These are phyloP conservation scores for Tenthredo scrophulariae DNA, from an alignment of 2,888 invertebrate species.

Conservation along the genomic window DNA sequence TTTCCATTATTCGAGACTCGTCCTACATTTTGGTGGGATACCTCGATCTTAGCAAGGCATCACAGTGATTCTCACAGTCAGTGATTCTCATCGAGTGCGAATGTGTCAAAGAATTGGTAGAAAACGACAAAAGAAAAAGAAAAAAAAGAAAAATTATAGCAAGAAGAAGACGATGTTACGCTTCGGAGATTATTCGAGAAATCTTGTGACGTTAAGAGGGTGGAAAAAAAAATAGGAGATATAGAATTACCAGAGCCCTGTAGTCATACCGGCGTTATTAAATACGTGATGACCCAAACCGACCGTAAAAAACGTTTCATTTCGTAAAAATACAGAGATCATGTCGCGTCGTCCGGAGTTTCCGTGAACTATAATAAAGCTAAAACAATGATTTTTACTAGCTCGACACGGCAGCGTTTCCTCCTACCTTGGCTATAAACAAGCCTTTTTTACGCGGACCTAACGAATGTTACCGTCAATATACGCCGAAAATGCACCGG, in stretches of 20 bases:
- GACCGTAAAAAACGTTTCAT: background rate
- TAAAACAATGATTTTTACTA: slow-evolving; percentile 38
- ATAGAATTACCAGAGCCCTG: background rate
- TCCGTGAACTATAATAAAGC: background rate
- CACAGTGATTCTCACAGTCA: slow-evolving; percentile 21
- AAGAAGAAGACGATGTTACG: background rate
- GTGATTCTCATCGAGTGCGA: background rate
- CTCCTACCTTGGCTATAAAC: background rate
- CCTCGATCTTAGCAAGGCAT: slow-evolving; percentile 12
- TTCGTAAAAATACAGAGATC: background rate
- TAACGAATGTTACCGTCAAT: background rate
- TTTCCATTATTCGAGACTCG: slow-evolving; percentile 44
- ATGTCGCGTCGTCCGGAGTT: background rate
- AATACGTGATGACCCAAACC: slow-evolving; percentile 59
- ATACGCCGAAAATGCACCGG: background rate
- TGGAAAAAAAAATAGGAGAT: background rate
- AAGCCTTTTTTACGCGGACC: background rate
- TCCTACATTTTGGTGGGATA: slow-evolving; percentile 15
- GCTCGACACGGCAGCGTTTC: background rate
- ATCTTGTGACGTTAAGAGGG: slow-evolving; percentile 1
- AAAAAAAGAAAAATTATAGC: background rate
- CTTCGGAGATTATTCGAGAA: background rate
- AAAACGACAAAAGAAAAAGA: background rate
- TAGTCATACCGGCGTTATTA: slow-evolving; percentile 59
- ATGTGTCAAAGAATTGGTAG: background rate